phyloP scores from a whole-genome alignment of 2,113 vertebrate species.

The Brienomyrus longianalis region DNA sequence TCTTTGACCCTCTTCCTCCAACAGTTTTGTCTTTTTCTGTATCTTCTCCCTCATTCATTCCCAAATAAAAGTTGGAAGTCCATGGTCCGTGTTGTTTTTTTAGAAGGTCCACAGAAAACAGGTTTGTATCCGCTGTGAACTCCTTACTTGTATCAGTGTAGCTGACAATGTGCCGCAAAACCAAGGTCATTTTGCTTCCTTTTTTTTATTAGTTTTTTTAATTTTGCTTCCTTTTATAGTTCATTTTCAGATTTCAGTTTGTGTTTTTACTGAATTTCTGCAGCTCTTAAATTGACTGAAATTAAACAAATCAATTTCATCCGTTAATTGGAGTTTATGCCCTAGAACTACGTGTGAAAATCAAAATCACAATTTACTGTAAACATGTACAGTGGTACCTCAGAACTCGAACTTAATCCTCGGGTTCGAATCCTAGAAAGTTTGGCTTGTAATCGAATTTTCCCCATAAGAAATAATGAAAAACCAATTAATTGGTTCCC shows the following conservation, averaged over 20 bases:
- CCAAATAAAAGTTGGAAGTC: background rate
- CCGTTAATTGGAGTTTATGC: too few relatives aligned
- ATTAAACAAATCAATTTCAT: too few relatives aligned
- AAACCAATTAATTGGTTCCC: too few relatives aligned
- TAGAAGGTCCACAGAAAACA: background rate
- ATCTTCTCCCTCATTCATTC: slow-evolving; percentile 4
- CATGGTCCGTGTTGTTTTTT: slow-evolving; percentile 1
- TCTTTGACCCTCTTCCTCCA: background rate
- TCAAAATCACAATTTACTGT: too few relatives aligned
- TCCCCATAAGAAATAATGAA: too few relatives aligned
- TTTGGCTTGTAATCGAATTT: too few relatives aligned
- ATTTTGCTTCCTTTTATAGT: background rate
- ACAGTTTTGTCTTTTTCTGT: slow-evolving; percentile 5
- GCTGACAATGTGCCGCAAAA: background rate
- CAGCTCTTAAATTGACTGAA: too few relatives aligned
- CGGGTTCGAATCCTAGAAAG: too few relatives aligned
- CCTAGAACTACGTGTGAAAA: too few relatives aligned
- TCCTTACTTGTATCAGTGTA: background rate
- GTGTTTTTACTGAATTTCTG: background rate
- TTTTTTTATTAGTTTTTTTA: background rate
- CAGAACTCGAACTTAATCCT: too few relatives aligned
- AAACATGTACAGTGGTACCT: too few relatives aligned
- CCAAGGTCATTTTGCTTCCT: background rate
- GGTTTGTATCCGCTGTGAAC: background rate
- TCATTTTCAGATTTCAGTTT: background rate